Base-by-base conservation (phyloP, 1,140 invertebrate species). In the Polypedilum pembai region DNA sequence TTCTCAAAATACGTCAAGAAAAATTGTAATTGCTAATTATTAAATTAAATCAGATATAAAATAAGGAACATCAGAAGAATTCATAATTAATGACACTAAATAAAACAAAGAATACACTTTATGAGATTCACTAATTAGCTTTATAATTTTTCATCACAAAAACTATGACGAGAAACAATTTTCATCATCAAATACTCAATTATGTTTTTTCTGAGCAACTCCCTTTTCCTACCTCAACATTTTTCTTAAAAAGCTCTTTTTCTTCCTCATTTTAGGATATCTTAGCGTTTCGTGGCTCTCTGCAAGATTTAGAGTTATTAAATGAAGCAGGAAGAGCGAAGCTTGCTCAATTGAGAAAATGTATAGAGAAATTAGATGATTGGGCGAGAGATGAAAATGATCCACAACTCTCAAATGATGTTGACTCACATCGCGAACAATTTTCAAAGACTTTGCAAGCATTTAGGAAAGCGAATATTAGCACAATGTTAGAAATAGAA, bases 401-500 rank as follows among this genome's bases (percentile, higher is more conserved):
- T 80, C 73, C 83, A 15, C 85, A 86, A 72, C 82, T 91, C 75
- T 77, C 86, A 33, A 81, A 86, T 17, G 89, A 92, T 80, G 83
- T 91, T 20, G 86, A 89, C 66, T 86, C 86, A 40, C 87, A 91
- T 77, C 87, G 86, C 72, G 87, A 90, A 77, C 88, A 92, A 77
- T 83, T 92, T 69, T 85, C 87, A 10, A 89, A 89, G 76, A 87
- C 89, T 2, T 82, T 92, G 76, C 86, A 88, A 76, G 87, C 89
- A 73, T 94, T 94, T 80, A 87, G 90, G 78, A 91, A 92, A 77
- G 91, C 91, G 0, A 93, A 92, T 81, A 85, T 93, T 12, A 84
- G 84, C 24, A 88, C 89, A 75, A 87, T 91, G 82, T 85, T 91
- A 78, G 87, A 88, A 41, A 92, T 94, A 75, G 90, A 92, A 75